Conservation (phyloP, 2,797 vertebrate species). For the Serranus cabrilla region DNA sequence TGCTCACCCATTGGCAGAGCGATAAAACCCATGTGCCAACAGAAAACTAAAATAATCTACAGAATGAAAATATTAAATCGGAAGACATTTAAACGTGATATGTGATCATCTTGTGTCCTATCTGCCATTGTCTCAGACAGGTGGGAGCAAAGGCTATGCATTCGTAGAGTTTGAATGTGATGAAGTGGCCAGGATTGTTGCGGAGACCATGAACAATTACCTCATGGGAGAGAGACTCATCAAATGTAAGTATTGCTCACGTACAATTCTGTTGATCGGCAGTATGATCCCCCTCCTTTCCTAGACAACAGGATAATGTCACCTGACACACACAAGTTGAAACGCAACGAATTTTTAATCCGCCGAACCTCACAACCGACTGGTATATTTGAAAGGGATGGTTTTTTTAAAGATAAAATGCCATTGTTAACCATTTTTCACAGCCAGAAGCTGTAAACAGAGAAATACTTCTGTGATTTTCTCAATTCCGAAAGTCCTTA, state of each 20-base stretch:
- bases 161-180: conserved; percentile 95
- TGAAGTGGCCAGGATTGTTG: conserved; percentile 96
- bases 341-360: too few relatives aligned
- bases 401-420: too few relatives aligned
- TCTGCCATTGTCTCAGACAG: conserved; percentile 84
- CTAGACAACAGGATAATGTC: neutral
- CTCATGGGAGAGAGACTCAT: conserved; percentile 94
- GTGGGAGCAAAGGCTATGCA: conserved; percentile 92
- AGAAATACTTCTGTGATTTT: too few relatives aligned
- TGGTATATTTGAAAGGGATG: too few relatives aligned
- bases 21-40: conserved; percentile 84
- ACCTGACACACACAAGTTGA: neutral
- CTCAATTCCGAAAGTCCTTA: too few relatives aligned
- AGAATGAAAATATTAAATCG: neutral
- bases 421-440: too few relatives aligned
- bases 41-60: neutral
- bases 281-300: neutral
- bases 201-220: conserved; percentile 98
- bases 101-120: neutral
- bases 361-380: too few relatives aligned
- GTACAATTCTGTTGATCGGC: neutral
- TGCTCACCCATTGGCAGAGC: conserved; percentile 65
- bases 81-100: neutral
- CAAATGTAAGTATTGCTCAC: conserved; percentile 87
- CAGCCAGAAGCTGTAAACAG: too few relatives aligned